Conservation (phyloP, 2,113 vertebrate genomes). For the Zeus faber region DNA sequence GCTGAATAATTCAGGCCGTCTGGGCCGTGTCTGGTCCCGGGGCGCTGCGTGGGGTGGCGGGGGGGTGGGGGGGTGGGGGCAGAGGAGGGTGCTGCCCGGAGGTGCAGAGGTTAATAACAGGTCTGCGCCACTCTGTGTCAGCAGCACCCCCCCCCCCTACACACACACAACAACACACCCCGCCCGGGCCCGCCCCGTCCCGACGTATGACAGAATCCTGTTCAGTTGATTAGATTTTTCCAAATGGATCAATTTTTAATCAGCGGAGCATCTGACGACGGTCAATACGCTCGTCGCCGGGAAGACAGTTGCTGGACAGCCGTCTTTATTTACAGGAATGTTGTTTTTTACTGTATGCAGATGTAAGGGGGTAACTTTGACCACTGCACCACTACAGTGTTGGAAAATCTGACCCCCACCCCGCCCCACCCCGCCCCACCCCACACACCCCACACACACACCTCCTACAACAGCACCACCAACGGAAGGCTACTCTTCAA, state of each 20-base stretch:
- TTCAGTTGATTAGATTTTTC: conserved; percentile 99
- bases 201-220: conserved; percentile 96
- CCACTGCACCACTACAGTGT: conserved; percentile 55
- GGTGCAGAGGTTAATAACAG: conserved; percentile 98
- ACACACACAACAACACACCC: neutral
- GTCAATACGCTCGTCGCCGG: conserved; percentile 87
- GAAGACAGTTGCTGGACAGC: conserved; percentile 84
- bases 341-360: conserved; percentile 85
- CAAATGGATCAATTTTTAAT: conserved; percentile 99
- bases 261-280: conserved; percentile 98
- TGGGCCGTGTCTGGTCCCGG: conserved; percentile 73
- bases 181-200: conserved; percentile 37
- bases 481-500: no score
- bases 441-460: conserved; percentile 19
- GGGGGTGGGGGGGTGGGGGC: conserved; percentile 48
- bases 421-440: conserved; percentile 18
- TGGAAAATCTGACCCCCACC: no score
- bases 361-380: conserved; percentile 47
- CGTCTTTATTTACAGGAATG: conserved; percentile 92
- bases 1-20: conserved; percentile 94
- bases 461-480: conserved; percentile 23
- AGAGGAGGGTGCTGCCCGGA: conserved; percentile 65
- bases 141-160: conserved; percentile 84
- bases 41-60: conserved; percentile 70
- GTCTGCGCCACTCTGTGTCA: conserved; percentile 90